Base-by-base conservation (phyloP, 2,113 vertebrate genomes). In the Calidris pygmaea region DNA sequence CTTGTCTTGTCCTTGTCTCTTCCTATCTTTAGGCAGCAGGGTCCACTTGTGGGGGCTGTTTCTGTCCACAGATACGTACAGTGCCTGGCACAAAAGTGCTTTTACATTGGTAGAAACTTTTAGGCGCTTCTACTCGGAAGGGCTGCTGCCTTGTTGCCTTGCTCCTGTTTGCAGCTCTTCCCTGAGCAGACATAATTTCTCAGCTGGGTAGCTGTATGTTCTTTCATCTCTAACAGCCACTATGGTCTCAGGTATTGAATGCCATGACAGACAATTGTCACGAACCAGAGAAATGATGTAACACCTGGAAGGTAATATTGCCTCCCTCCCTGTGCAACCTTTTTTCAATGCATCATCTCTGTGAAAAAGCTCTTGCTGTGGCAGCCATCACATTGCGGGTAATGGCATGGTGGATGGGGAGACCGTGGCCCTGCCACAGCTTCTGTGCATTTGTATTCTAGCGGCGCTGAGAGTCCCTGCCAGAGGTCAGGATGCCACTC, bases 381-480 rank as follows among this genome's bases (percentile, higher is more conserved):
- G 56, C 23, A 55, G 32, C 27, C 3, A 0, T 37, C 29, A 1
- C 43, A 0, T 24, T 24, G 10, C 32, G 32, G 67, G 53, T 56
- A 58, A 53, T 8, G 18, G 53, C 29, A 37, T 3, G 43, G 18
- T 1, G 7, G 53, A 6, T 3, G 39, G 37, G 50, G 41, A 34
- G 71, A n/a, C 2, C 0, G 4, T 12, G 53, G 74, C 52, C 27
- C 47, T 72, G 65, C 65, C 32, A 14, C 1, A 0, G 29, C 14
- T 29, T 23, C 14, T 30, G 35, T 11, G 39, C 45, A 8, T 85
- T 66, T 47, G 2, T 74, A 39, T 83, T 71, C 52, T 29, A 37
- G 75, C 68, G 45, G 73, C 19, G 4, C 67, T 68, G 53, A 15
- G 23, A 32, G 66, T 9, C 19, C 32, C 34, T 79, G 9, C 22